Evolutionary conservation across 1,140 invertebrate species (phyloP).

Genomic region (Gonioctena quinquepunctata): DNA sequence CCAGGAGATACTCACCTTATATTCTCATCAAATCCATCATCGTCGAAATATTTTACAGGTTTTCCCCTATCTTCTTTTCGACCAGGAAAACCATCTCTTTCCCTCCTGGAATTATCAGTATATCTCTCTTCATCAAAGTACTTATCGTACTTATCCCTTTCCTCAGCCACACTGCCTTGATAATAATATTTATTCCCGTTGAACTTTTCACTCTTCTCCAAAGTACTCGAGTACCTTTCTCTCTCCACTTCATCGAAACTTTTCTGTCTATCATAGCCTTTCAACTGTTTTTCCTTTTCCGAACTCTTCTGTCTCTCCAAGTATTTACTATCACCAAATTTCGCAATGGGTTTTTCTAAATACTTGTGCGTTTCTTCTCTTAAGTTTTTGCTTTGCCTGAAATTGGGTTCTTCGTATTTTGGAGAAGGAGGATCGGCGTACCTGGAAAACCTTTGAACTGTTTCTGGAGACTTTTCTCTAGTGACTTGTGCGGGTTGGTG

Average conservation of each 20-base stretch:
- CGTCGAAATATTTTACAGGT: slow-evolving; percentile 39
- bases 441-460: slow-evolving; percentile 32
- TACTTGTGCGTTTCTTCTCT: slow-evolving; percentile 35
- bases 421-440: slow-evolving; percentile 26
- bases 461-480: slow-evolving; percentile 32
- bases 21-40: slow-evolving; percentile 49
- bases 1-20: slow-evolving; percentile 27
- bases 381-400: not conserved
- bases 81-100: slow-evolving; percentile 3
- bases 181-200: slow-evolving; percentile 25
- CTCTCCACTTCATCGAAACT: slow-evolving; percentile 29
- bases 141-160: slow-evolving; percentile 12
- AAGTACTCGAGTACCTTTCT: slow-evolving; percentile 26
- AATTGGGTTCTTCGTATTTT: slow-evolving; percentile 22
- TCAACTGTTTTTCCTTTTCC: slow-evolving; percentile 29
- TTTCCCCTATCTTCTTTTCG: slow-evolving; percentile 27
- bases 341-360: slow-evolving; percentile 41
- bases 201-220: slow-evolving; percentile 18
- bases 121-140: slow-evolving; percentile 17
- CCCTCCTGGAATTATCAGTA: slow-evolving; percentile 12
- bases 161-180: slow-evolving; percentile 2
- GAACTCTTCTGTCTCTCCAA: slow-evolving; percentile 44
- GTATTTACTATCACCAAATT: slow-evolving; percentile 41
- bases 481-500: slow-evolving; percentile 36
- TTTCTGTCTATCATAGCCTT: slow-evolving; percentile 16